phyloP scores from a whole-genome alignment of 2,888 invertebrate species.

The Euphydryas editha region DNA sequence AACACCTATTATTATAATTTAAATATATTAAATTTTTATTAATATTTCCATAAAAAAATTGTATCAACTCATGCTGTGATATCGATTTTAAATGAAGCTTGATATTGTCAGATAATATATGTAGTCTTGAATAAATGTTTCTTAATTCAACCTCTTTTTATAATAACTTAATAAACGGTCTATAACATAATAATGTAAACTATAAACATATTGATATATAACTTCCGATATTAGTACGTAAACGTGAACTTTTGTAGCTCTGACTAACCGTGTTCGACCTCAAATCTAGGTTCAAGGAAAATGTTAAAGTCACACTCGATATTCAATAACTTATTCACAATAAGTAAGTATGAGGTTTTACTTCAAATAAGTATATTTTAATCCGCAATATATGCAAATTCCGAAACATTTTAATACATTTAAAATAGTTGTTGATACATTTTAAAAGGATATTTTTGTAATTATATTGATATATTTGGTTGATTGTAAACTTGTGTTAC shows the following conservation, averaged over 20 bases:
- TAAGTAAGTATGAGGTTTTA: not conserved
- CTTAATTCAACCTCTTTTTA: not conserved
- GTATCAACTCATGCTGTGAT: constrained; percentile 3
- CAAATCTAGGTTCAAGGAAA: constrained; percentile 12
- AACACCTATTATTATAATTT: constrained; percentile 1
- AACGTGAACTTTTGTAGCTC: constrained; percentile 2
- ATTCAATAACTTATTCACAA: constrained; percentile 1
- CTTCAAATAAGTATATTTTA: not conserved
- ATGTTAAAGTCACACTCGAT: constrained; percentile 5
- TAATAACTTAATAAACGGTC: not conserved
- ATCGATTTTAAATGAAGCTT: constrained; percentile 2
- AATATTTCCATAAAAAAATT: not conserved
- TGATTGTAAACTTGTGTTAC: too few species aligned
- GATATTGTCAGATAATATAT: not conserved
- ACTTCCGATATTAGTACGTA: not conserved
- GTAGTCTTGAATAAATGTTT: constrained; percentile 1
- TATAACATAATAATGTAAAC: not conserved
- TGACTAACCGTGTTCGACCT: constrained; percentile 2
- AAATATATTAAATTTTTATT: not conserved
- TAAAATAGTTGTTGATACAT: too few species aligned
- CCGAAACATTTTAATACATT: too few species aligned
- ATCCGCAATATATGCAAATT: too few species aligned
- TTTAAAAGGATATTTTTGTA: too few species aligned
- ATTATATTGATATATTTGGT: too few species aligned
- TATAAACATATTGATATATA: not conserved